Evolutionary conservation across 1,140 invertebrate genomes (phyloP).

Genomic region (Hycleus cichorii): DNA sequence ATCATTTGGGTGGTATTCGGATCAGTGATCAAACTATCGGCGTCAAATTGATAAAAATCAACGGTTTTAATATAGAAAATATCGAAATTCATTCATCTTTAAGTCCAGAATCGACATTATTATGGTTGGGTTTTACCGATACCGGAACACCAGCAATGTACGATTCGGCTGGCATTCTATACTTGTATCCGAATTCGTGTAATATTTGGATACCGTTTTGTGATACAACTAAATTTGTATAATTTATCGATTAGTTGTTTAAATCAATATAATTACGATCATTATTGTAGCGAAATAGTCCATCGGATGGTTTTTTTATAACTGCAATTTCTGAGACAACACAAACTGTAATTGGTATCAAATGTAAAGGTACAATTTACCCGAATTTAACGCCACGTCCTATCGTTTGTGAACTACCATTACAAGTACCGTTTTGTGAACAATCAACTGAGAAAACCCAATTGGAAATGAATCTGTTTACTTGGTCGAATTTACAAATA

Average conservation of each 20-base stretch:
- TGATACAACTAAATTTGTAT: slow-evolving; percentile 60
- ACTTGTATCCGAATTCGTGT: slow-evolving; percentile 54
- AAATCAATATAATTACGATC: background rate
- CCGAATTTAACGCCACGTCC: slow-evolving; percentile 81
- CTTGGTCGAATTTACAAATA: slow-evolving; percentile 51
- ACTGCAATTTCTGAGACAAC: slow-evolving; percentile 68
- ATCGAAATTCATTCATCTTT: slow-evolving; percentile 58
- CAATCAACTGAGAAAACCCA: slow-evolving; percentile 69
- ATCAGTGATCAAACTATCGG: slow-evolving; percentile 52
- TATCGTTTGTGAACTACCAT: slow-evolving; percentile 61
- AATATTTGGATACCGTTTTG: slow-evolving; percentile 72
- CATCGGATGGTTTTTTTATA: slow-evolving; percentile 75
- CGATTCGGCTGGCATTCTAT: slow-evolving; percentile 61
- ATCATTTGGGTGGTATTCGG: slow-evolving; percentile 52
- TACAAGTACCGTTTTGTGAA: slow-evolving; percentile 75
- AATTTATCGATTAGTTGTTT: slow-evolving; percentile 16
- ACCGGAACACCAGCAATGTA: slow-evolving; percentile 61
- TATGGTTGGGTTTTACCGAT: slow-evolving; percentile 80
- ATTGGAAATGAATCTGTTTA: slow-evolving; percentile 69
- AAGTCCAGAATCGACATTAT: slow-evolving; percentile 57
- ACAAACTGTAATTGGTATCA: slow-evolving; percentile 69
- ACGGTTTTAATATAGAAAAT: slow-evolving; percentile 41
- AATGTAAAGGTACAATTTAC: slow-evolving; percentile 81
- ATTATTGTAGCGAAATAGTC: background rate
- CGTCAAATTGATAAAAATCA: slow-evolving; percentile 43